These are phyloP conservation scores for Nomada hirtipes DNA, from an alignment of 2,888 invertebrate genomes.

Conservation along the genomic window DNA sequence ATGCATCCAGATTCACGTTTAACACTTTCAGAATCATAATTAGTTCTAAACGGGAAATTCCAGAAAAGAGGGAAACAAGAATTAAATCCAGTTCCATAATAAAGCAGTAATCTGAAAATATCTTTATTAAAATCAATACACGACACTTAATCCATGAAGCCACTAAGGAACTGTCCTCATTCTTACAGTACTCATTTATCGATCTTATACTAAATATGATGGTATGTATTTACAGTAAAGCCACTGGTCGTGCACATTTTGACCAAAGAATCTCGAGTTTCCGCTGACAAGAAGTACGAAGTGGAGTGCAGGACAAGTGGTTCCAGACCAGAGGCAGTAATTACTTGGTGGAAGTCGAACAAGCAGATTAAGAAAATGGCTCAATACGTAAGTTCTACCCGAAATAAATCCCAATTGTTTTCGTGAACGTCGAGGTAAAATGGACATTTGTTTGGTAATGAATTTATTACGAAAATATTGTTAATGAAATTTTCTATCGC, in stretches of 20 bases:
- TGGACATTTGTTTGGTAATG: background rate
- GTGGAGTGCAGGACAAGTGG: constrained; percentile 95
- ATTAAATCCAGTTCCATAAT: background rate
- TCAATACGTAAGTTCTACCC: constrained; percentile 89
- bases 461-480: constrained; percentile 10
- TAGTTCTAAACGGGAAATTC: background rate
- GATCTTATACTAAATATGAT: constrained; percentile 15
- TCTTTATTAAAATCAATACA: background rate
- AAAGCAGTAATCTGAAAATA: background rate
- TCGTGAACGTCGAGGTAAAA: background rate
- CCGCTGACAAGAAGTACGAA: constrained; percentile 94
- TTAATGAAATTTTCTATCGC: too few species aligned
- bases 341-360: constrained; percentile 96
- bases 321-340: constrained; percentile 93
- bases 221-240: constrained; percentile 88
- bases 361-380: constrained; percentile 91
- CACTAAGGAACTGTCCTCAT: background rate
- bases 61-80: background rate
- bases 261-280: constrained; percentile 93
- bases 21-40: background rate
- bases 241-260: constrained; percentile 93
- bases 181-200: constrained; percentile 11
- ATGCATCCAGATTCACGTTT: constrained; percentile 20
- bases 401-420: background rate
- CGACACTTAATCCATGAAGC: constrained; percentile 5